Percentiles rank a stretch among this genome's conserved stretches.
Evolutionary conservation across 2,888 invertebrate genomes (phyloP).

Genomic region (Anoplius nigerrimus): DNA sequence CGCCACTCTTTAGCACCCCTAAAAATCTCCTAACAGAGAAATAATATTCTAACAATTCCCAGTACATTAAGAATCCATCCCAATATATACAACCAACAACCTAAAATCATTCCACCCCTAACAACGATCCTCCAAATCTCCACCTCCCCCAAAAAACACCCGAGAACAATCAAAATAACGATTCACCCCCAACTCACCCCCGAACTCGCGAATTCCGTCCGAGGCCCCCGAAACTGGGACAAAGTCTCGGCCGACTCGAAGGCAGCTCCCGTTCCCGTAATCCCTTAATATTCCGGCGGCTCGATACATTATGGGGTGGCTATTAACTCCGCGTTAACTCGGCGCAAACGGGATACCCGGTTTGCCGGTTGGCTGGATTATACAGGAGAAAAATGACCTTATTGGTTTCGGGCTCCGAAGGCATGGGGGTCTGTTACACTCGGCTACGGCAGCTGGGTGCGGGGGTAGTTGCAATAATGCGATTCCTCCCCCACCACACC

Average conservation of each 20-base stretch:
- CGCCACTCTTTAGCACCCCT: no score
- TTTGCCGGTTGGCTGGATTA: constrained; percentile 63
- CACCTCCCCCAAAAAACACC: no score
- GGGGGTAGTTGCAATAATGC: constrained; percentile 67
- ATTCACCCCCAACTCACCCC: no score
- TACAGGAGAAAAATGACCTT: constrained; percentile 67
- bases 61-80: no score
- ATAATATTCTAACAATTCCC: no score
- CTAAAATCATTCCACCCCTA: no score
- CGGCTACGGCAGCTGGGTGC: constrained; percentile 55
- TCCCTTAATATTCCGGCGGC: constrained; percentile 66
- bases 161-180: no score
- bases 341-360: constrained; percentile 59
- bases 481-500: constrained; percentile 50
- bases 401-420: constrained; percentile 63
- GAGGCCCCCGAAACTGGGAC: constrained; percentile 39
- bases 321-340: constrained; percentile 70
- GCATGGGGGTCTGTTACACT: constrained; percentile 59
- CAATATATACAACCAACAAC: no score
- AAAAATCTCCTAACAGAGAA: no score
- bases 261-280: constrained; percentile 53
- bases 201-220: not conserved
- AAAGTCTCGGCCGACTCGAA: constrained; percentile 47
- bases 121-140: no score
- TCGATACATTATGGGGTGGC: constrained; percentile 65